These are phyloP conservation scores for Coleophora flavipennella DNA, from an alignment of 2,888 invertebrate species.

Conservation along the genomic window DNA sequence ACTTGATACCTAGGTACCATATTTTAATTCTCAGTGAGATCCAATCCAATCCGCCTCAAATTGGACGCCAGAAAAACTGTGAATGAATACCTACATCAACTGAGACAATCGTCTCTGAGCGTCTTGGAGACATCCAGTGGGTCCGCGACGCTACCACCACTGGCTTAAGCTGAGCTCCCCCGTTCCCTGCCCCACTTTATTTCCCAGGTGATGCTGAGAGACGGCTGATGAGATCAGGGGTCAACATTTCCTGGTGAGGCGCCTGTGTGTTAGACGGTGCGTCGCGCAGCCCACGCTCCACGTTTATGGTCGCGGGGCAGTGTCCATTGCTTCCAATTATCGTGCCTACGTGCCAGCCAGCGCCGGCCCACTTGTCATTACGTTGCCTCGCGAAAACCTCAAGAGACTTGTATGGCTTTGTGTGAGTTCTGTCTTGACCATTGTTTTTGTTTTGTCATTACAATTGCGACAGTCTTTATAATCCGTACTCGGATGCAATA, in stretches of 20 bases:
- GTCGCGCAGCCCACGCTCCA: constrained; percentile 57
- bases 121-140: constrained; percentile 37
- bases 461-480: too few relatives aligned
- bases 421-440: constrained; percentile 15
- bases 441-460: not conserved
- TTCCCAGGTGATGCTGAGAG: not conserved
- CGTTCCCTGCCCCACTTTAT: constrained; percentile 13
- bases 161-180: constrained; percentile 28
- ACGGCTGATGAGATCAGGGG: constrained; percentile 14
- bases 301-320: constrained; percentile 57
- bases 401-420: constrained; percentile 34
- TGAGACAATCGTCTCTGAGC: constrained; percentile 42
- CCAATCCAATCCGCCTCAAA: too few relatives aligned
- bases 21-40: too few relatives aligned
- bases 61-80: constrained; percentile 48
- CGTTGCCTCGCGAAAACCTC: constrained; percentile 55
- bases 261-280: constrained; percentile 47
- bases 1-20: too few relatives aligned
- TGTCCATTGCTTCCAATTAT: constrained; percentile 66
- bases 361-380: constrained; percentile 63
- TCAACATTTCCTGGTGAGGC: constrained; percentile 13
- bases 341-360: constrained; percentile 63
- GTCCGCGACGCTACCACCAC: constrained; percentile 21
- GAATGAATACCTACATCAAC: constrained; percentile 62
- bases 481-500: too few relatives aligned